phyloP scores from a whole-genome alignment of 1,140 invertebrate species.

The Palaemon carinicauda region DNA sequence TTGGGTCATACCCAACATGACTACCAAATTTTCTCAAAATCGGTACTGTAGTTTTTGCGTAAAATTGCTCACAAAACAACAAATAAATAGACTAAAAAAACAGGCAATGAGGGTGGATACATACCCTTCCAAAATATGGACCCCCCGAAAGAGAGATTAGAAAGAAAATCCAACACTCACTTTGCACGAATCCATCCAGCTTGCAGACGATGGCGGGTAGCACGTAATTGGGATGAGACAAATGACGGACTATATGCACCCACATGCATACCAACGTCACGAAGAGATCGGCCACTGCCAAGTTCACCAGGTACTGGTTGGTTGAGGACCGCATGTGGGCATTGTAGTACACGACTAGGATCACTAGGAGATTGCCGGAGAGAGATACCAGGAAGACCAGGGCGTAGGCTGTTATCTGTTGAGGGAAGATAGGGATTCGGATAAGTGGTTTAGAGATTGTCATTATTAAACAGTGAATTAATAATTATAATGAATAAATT shows the following conservation, averaged over 20 bases:
- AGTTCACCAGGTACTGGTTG: conserved; percentile 66
- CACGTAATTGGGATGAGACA: conserved; percentile 62
- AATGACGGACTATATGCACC: conserved; percentile 66
- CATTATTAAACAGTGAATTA: too few species aligned
- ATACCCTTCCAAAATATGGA: too few species aligned
- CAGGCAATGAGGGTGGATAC: too few species aligned
- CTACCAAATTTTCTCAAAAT: too few species aligned
- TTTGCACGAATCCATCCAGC: conserved; percentile 68
- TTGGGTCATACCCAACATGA: too few species aligned
- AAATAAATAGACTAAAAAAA: too few species aligned
- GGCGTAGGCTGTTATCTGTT: conserved; percentile 42
- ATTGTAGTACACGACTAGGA: conserved; percentile 68
- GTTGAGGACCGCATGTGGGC: conserved; percentile 65
- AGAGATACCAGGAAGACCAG: conserved; percentile 63
- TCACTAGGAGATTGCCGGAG: conserved; percentile 68
- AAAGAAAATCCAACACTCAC: conserved; percentile 62
- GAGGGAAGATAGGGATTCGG: not conserved
- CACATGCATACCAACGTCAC: conserved; percentile 67
- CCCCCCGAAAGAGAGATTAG: not conserved
- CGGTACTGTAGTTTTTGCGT: too few species aligned
- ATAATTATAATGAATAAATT: too few species aligned
- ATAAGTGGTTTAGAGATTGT: not conserved
- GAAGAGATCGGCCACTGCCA: conserved; percentile 65
- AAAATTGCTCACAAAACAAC: too few species aligned
- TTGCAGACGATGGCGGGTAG: conserved; percentile 68